Base-by-base conservation (phyloP, 2,888 invertebrate species). In the Odontothrips loti region DNA sequence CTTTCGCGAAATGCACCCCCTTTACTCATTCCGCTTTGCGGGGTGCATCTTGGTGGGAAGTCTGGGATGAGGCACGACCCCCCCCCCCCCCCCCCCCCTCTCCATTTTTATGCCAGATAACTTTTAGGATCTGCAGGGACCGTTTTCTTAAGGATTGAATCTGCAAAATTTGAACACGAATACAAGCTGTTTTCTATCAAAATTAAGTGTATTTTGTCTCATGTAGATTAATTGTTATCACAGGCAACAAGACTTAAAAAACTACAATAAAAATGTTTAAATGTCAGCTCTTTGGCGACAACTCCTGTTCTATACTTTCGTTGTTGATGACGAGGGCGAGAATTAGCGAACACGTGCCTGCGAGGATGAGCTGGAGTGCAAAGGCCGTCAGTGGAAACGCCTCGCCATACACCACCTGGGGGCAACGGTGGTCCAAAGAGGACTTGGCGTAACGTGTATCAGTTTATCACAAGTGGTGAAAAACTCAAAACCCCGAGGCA, bases 371-470 rank as follows among this genome's bases (percentile, higher is more conserved):
- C 68, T 75, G 68, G 23, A 75, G 23, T 27, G 23, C 68, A 27
- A 75, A 75, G 68, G 68, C 68, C 27, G 68, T 75, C 23, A 75
- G 68, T 12, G 68, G 68, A 12, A 75, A 27, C 10, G 68, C 68
- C 27, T 75, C 68, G 27, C 68, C 68, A 10, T 27, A 75, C 9
- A 75, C 68, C 23, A 27, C 68, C 68, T 75, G 27, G 23, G 23
- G 23, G 23, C 51, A 51, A 15, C 12, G 11, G 15, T 17, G 51
- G 51, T 6, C 11, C 17, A 17, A 17, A 11, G 51, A 15, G 51
- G 6, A 17, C 17, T 17, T 51, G 15, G 51, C 12, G 48, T 48
- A 12, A 8, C 10, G 10, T 17, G 51, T 51, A 9, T 48, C 48
- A 23, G 23, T 23, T 8, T 27, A 27, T 6, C 68, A 23, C 6